A percentile compares a stretch with the other conserved stretches of the same genome.
These are phyloP conservation scores for Benthosema pterotum DNA, from an alignment of 2,797 vertebrate species.

Conservation along the genomic window DNA sequence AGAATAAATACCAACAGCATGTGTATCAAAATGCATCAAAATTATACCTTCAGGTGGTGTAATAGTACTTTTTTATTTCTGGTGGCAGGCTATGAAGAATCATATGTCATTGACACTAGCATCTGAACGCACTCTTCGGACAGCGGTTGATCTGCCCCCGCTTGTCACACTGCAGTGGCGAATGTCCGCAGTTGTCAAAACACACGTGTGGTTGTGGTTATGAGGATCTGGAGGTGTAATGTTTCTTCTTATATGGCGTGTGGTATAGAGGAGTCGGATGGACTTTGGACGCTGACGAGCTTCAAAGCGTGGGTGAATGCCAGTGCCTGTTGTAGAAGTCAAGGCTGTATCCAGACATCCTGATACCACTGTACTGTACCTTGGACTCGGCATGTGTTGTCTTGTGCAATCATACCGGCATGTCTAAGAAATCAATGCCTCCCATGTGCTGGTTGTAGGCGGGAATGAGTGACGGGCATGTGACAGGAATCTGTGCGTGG, in stretches of 20 bases:
- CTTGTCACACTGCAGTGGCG: slow-evolving; percentile 5
- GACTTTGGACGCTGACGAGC: slow-evolving; percentile 2
- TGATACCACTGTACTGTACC: slow-evolving; percentile 20
- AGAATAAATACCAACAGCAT: too few species aligned
- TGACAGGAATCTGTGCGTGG: slow-evolving; percentile 12
- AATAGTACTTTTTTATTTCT: slow-evolving; percentile 6
- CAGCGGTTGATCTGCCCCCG: slow-evolving; percentile 16
- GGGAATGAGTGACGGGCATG: slow-evolving; percentile 25
- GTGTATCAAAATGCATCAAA: too few species aligned
- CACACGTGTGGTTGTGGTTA: slow-evolving; percentile 18
- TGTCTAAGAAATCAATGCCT: slow-evolving; percentile 37
- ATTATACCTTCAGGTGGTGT: too few species aligned
- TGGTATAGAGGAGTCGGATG: slow-evolving; percentile 13
- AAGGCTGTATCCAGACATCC: slow-evolving; percentile 15
- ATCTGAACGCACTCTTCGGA: slow-evolving; percentile 24
- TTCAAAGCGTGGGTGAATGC: slow-evolving; percentile 14
- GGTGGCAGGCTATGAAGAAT: slow-evolving; percentile 24
- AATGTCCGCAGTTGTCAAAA: slow-evolving; percentile 8
- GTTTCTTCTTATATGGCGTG: slow-evolving; percentile 7
- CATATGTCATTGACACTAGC: slow-evolving; percentile 20
- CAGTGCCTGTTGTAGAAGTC: slow-evolving; percentile 33
- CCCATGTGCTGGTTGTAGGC: slow-evolving; percentile 34
- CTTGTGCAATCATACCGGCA: slow-evolving; percentile 29
- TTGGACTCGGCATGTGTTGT: slow-evolving; percentile 22
- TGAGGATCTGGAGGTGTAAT: slow-evolving; percentile 8